Percentiles rank a stretch among this genome's conserved stretches.
phyloP scores from a whole-genome alignment of 2,113 vertebrate species.

The Condylura cristata region DNA sequence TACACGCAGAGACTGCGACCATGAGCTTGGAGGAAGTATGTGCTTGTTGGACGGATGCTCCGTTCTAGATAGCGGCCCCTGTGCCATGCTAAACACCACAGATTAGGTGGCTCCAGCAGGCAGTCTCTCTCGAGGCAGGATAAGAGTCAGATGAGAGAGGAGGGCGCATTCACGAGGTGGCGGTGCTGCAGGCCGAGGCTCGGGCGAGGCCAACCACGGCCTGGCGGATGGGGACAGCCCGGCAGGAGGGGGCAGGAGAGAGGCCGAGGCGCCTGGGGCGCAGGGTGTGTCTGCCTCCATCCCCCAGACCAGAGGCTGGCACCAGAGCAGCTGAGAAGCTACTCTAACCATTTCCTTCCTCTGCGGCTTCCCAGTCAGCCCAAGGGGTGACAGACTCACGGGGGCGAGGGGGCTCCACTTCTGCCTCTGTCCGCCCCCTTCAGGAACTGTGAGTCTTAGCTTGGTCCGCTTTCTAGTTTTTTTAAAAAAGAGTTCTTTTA shows the following conservation, averaged over 20 bases:
- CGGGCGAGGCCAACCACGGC: too few species aligned
- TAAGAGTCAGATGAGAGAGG: neutral
- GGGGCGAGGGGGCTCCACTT: neutral
- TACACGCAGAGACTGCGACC: neutral
- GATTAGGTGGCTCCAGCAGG: neutral
- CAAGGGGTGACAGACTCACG: slow-evolving; percentile 86
- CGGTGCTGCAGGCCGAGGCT: neutral
- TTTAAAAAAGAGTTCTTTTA: too few species aligned
- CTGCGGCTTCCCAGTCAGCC: slow-evolving; percentile 78
- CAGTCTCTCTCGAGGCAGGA: neutral
- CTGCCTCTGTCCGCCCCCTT: neutral
- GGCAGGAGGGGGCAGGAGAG: slow-evolving; percentile 90
- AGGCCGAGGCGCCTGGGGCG: slow-evolving; percentile 73
- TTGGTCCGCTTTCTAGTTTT: neutral
- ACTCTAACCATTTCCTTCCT: slow-evolving; percentile 75
- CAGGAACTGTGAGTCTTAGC: neutral
- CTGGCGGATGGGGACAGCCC: too few species aligned
- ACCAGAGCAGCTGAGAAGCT: slow-evolving; percentile 44
- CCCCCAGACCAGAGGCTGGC: neutral
- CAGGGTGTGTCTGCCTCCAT: neutral
- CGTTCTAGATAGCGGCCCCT: neutral
- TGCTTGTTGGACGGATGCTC: neutral
- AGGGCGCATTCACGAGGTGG: neutral
- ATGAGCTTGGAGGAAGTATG: neutral
- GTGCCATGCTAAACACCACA: too few species aligned